Base-by-base conservation (phyloP, 2,888 invertebrate genomes). In the Volucella inflata region DNA sequence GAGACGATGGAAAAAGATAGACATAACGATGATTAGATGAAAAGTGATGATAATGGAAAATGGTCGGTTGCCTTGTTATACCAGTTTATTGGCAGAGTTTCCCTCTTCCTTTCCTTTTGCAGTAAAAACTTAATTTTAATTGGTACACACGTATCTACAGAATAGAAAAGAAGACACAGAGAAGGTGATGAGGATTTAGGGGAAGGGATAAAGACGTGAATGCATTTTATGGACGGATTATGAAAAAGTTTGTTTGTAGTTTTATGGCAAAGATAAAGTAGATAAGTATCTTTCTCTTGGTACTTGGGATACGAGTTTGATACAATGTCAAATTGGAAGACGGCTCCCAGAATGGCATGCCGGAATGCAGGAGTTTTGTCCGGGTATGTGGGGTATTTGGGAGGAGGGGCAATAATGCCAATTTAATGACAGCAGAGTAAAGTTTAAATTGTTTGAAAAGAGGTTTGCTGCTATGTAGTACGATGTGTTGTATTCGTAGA, bases 31-130 rank as follows among this genome's bases (percentile, higher is more conserved):
- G 79, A 85, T 85, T 76, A 85, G 80, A 85, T 85, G 80, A 85
- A 85, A 85, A 76, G 84, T 80, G 84, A 85, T 85, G 84, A 80
- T 85, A 85, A 76, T 85, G 84, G 70, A 65, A 76, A 85, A 85
- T 80, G 84, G 51, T 51, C 65, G 65, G 55, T 21, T n/a, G 55
- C 30, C 80, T 79, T 60, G 80, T 60, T 80, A 71, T 60, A 75
- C 75, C 53, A 76, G 80, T 84, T 78, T 77, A 62, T 74, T 62
- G 80, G 60, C 67, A 46, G 62, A 75, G 48, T 57, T 81, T 81
- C 50, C 62, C 64, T 65, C 46, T 60, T 16, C 21, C 30, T 12
- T 10, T 62, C 30, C 44, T 64, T 75, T 60, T 55, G 60, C 75
- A 65, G 75, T 67, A 80, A 76, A 79, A 80, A 70, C 71, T 42